These are phyloP conservation scores for Lacerta bilineata DNA, from an alignment of 2,797 vertebrate species.

Conservation along the genomic window DNA sequence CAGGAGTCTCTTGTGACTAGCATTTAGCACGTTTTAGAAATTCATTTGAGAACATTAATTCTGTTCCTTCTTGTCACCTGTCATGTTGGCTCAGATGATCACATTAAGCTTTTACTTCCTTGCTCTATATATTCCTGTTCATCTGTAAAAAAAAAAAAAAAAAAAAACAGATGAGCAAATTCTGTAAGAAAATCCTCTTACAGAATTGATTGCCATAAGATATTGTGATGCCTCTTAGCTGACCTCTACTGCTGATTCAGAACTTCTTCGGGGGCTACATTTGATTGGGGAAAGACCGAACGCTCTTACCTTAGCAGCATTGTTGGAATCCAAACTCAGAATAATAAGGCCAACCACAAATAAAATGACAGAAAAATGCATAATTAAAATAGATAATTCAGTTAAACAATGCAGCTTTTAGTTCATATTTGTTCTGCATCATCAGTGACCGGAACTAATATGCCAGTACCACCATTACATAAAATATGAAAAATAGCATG, in stretches of 20 bases:
- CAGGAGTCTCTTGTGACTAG: background rate
- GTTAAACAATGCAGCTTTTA: background rate
- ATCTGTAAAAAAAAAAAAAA: background rate
- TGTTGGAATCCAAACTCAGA: background rate
- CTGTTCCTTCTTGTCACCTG: background rate
- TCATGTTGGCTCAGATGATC: fast-evolving
- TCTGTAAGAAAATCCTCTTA: background rate
- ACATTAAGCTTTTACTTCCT: background rate
- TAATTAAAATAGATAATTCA: background rate
- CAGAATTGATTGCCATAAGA: background rate
- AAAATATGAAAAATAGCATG: background rate
- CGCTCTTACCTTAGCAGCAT: background rate
- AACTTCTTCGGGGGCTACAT: background rate
- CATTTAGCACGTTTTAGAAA: background rate
- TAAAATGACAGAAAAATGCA: background rate
- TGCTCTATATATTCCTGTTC: background rate
- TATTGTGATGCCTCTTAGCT: background rate
- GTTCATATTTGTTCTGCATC: background rate
- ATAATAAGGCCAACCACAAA: background rate
- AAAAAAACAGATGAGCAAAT: background rate
- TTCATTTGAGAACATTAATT: background rate
- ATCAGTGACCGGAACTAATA: background rate
- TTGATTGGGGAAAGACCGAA: background rate
- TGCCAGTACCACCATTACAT: background rate
- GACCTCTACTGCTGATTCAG: constrained; percentile 1